Base-by-base conservation (phyloP, 2,888 invertebrate species). In the Mechanitis messenoides region DNA sequence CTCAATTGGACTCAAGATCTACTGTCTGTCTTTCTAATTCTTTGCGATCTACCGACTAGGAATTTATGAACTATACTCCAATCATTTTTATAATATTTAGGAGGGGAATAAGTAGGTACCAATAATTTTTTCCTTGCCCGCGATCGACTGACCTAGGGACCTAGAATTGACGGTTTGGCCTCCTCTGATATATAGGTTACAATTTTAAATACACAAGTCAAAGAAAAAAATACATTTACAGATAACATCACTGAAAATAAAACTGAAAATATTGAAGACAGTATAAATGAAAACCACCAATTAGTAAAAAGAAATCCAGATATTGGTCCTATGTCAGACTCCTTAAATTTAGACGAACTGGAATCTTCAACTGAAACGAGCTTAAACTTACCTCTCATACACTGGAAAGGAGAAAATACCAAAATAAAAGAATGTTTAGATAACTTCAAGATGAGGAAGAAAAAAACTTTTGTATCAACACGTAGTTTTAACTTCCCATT, bases 371-470 rank as follows among this genome's bases (percentile, higher is more conserved):
- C 11, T 3, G 7, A 50, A 2, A 6, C 31, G 31, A 31, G 9
- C 3, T 7, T 9, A 50, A 1, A 50, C 11, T 45, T 58, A 45
- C 61, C 56, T 7, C 53, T 55, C 38, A 38, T 59, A 20, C 61
- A 58, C 54, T 59, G 57, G 20, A 63, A 58, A 42, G 57, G 62
- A 1, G 55, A 69, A 3, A 53, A 58, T 1, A 46, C 57, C 3
- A 54, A 35, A 4, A 63, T 76, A 0, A 78, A 70, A 64, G 69
- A 70, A 35, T 65, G 63, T 0, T 33, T 81, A 2, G 72, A 75
- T 6, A 45, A 72, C 3, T 77, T 78, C 50, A 64, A 60, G n/a
- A 69, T 81, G 72, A 45, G 60, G 0, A 68, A 72, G 61, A 68
- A 66, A 33, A 68, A 72, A 55, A 75, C 75, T 0, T 67, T 73